These are phyloP conservation scores for Cyprinodon brontotheroides DNA, from an alignment of 2,113 vertebrate species.

Conservation along the genomic window DNA sequence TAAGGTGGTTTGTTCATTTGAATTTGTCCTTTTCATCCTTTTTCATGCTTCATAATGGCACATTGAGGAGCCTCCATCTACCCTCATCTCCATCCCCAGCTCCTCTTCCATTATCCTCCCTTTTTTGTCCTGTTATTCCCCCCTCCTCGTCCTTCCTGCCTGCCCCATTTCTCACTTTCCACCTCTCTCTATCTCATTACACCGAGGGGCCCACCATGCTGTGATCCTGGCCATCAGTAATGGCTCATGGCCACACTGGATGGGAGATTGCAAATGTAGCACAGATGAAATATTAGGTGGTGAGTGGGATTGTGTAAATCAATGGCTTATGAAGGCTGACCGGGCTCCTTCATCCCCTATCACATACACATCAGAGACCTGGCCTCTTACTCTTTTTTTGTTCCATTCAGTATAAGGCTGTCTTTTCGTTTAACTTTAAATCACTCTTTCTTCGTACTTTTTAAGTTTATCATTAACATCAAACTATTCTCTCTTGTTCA, in stretches of 20 bases:
- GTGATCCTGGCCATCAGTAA: constrained; percentile 71
- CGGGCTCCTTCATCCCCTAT: constrained; percentile 41
- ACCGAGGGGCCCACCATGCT: constrained; percentile 67
- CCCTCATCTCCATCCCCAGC: constrained; percentile 47
- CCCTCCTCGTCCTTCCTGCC: constrained; percentile 44
- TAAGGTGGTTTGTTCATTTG: constrained; percentile 60
- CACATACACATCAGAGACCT: constrained; percentile 42
- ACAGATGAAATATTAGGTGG: constrained; percentile 72
- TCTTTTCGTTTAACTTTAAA: constrained; percentile 58
- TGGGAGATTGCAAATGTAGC: constrained; percentile 70
- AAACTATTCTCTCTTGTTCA: constrained; percentile 38
- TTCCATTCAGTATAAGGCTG: constrained; percentile 32
- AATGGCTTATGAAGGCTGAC: constrained; percentile 75
- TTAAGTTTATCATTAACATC: constrained; percentile 49
- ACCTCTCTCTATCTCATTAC: constrained; percentile 74
- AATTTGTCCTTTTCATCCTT: constrained; percentile 57
- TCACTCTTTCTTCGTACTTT: constrained; percentile 40
- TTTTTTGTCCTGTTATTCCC: constrained; percentile 60
- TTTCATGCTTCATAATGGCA: constrained; percentile 71
- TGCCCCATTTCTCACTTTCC: constrained; percentile 62
- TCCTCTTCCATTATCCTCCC: constrained; percentile 65
- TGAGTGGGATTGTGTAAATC: constrained; percentile 73
- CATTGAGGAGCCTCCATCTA: constrained; percentile 64
- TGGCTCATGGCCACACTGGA: constrained; percentile 71
- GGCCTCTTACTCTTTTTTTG: constrained; percentile 49